These are phyloP conservation scores for Tuta absoluta DNA, from an alignment of 2,888 invertebrate species.

Conservation along the genomic window DNA sequence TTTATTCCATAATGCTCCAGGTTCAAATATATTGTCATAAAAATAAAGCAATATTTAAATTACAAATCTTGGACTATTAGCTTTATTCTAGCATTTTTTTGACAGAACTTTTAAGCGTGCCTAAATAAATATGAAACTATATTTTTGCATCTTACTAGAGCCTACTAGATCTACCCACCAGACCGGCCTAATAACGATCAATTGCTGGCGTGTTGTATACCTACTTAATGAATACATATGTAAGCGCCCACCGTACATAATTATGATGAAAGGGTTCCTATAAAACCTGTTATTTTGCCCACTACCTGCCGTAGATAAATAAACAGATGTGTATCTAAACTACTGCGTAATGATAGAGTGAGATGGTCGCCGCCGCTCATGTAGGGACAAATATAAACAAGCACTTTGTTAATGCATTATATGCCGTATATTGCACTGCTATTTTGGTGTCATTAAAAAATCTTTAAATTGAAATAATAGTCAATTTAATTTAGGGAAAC, in stretches of 20 bases:
- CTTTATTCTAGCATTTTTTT: too few relatives aligned
- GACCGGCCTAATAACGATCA: conserved; percentile 46
- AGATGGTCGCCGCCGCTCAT: conserved; percentile 10
- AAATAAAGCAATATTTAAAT: too few relatives aligned
- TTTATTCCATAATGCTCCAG: too few relatives aligned
- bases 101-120: too few relatives aligned
- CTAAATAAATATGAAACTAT: too few relatives aligned
- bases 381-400: conserved; percentile 1
- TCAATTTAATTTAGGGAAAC: neutral
- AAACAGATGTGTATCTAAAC: conserved; percentile 18
- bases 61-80: too few relatives aligned
- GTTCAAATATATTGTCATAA: too few relatives aligned
- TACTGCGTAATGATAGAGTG: conserved; percentile 8
- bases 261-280: conserved; percentile 23
- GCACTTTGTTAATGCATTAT: neutral
- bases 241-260: conserved; percentile 12
- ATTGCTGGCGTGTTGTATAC: conserved; percentile 32
- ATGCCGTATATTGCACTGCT: neutral
- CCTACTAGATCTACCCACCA: neutral
- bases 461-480: neutral
- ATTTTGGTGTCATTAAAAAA: neutral
- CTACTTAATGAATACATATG: conserved; percentile 26
- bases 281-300: conserved; percentile 20
- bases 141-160: neutral
- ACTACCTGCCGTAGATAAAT: conserved; percentile 17